Evolutionary conservation across 2,797 vertebrate genomes (phyloP).

Genomic region (Sebastes trivittatus): DNA sequence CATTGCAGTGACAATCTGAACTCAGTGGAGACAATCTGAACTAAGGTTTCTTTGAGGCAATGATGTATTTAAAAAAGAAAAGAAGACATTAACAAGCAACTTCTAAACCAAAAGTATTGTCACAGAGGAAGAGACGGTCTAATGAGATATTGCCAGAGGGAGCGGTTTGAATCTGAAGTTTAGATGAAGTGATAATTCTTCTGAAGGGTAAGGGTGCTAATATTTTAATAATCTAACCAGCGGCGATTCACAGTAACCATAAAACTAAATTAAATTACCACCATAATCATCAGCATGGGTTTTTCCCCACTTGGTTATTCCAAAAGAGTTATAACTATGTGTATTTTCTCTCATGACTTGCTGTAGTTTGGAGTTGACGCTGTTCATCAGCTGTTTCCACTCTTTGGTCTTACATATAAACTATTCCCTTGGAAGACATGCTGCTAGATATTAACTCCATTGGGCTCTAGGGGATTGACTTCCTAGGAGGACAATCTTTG

Average conservation of each 20-base stretch:
- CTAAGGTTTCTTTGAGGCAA: slow-evolving; percentile 15
- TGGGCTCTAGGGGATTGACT: neutral
- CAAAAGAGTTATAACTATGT: neutral
- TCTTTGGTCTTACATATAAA: neutral
- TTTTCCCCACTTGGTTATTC: neutral
- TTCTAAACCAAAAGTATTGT: too few species aligned
- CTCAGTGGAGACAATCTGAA: slow-evolving; percentile 2
- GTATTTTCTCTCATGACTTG: neutral
- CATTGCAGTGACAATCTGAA: neutral
- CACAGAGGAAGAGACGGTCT: neutral
- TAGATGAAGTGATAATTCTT: slow-evolving; percentile 17
- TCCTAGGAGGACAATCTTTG: neutral
- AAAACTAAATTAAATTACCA: slow-evolving; percentile 18
- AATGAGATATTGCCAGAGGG: slow-evolving; percentile 22
- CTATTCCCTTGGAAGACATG: neutral
- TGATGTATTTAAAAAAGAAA: neutral
- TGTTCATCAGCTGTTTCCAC: neutral
- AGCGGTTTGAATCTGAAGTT: slow-evolving; percentile 11
- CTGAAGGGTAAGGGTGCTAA: slow-evolving; percentile 21
- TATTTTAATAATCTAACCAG: slow-evolving; percentile 22
- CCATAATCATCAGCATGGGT: neutral
- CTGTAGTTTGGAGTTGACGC: neutral
- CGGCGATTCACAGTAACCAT: neutral
- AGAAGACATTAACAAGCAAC: slow-evolving; percentile 1
- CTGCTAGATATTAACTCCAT: neutral